A percentile compares a stretch with the other conserved stretches of the same genome.
Conservation (phyloP, 2,797 vertebrate species). For the Gila robusta region DNA sequence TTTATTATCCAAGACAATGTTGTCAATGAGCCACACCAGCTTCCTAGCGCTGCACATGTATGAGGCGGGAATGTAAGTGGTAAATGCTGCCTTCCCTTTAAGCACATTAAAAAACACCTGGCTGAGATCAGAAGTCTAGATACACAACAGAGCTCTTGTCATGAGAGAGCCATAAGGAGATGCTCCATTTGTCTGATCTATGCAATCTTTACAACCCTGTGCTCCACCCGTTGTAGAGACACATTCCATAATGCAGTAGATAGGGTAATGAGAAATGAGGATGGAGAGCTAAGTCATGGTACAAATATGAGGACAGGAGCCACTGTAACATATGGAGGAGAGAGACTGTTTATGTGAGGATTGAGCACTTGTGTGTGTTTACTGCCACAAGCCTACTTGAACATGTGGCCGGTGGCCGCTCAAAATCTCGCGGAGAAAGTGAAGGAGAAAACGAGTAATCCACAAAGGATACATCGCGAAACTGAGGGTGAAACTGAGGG, state of each 20-base stretch:
- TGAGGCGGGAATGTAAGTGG: background rate
- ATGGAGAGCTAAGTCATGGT: background rate
- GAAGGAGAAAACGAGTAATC: too few species aligned
- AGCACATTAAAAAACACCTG: constrained; percentile 30
- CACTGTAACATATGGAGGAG: background rate
- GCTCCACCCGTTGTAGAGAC: constrained; percentile 5
- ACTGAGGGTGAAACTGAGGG: too few species aligned
- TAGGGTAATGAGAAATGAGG: background rate
- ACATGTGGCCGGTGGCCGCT: background rate
- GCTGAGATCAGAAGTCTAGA: constrained; percentile 19
- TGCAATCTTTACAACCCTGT: background rate
- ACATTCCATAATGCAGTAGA: background rate
- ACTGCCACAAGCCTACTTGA: background rate
- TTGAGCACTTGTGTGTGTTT: background rate
- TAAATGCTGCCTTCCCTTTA: constrained; percentile 18
- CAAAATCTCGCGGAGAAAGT: too few species aligned
- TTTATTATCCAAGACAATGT: constrained; percentile 23
- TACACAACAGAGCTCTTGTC: background rate
- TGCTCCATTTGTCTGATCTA: constrained; percentile 18
- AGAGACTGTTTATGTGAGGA: background rate
- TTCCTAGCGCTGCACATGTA: background rate
- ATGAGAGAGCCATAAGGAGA: constrained; percentile 17
- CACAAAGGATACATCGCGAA: too few species aligned
- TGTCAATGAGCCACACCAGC: constrained; percentile 28
- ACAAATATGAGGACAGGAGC: background rate